phyloP scores from a whole-genome alignment of 2,888 invertebrate genomes.

The Phlogophora meticulosa region DNA sequence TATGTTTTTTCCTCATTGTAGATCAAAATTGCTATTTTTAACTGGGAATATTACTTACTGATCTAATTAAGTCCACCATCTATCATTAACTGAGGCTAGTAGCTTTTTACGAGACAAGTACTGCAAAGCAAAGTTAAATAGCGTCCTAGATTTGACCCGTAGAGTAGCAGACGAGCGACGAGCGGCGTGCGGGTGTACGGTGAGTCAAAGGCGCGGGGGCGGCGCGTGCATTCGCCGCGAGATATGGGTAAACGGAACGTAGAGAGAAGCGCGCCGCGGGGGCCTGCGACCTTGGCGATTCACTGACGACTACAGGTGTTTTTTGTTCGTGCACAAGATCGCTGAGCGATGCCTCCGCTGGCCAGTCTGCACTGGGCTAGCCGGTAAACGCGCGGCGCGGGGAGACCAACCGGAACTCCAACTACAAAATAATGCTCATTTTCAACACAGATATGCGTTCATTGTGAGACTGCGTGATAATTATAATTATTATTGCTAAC shows the following conservation, averaged over 20 bases:
- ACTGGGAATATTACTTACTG: conserved; percentile 9
- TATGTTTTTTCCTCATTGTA: background rate
- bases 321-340: conserved; percentile 88
- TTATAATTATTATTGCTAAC: conserved; percentile 47
- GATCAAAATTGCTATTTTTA: conserved; percentile 1
- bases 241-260: conserved; percentile 91
- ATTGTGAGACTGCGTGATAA: conserved; percentile 52
- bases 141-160: conserved; percentile 82
- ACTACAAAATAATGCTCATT: conserved; percentile 78
- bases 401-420: conserved; percentile 82
- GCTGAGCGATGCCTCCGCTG: conserved; percentile 78
- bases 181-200: conserved; percentile 74
- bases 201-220: conserved; percentile 86
- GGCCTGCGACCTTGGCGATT: conserved; percentile 89
- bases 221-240: conserved; percentile 87
- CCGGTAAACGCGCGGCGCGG: conserved; percentile 70
- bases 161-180: conserved; percentile 66
- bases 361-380: conserved; percentile 71
- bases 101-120: conserved; percentile 39
- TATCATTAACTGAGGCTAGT: conserved; percentile 13
- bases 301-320: conserved; percentile 90
- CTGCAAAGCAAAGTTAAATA: conserved; percentile 70
- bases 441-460: conserved; percentile 51
- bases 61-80: conserved; percentile 5
- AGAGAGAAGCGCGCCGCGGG: conserved; percentile 84